Base-by-base conservation (phyloP, 1,140 invertebrate genomes). In the Micrasema minimum region DNA sequence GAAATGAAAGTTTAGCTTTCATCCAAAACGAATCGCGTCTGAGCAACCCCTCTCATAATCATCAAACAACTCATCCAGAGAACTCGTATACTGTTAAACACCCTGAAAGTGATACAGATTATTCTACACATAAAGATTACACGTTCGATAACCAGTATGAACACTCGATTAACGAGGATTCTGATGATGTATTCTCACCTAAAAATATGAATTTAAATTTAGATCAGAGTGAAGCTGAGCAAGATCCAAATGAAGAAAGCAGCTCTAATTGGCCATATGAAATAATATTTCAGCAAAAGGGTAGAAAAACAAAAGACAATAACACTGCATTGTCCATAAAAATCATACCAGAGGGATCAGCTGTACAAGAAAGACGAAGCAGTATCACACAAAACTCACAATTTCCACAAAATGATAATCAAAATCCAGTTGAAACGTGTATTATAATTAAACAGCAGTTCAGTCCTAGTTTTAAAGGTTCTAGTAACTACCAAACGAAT, bases 401-500 rank as follows among this genome's bases (percentile, higher is more conserved):
- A 11, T 22, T 23, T n/a, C 2, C 2, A 4, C 20, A 62, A 11
- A 18, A 22, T 14, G 64, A 51, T 2, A 65, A 48, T 51, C 46
- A 51, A n/a, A 66, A 37, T 51, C 48, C 64, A 2, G 37, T 66
- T 53, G 73, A 75, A 51, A 72, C 73, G 2, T 69, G 66, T 31
- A 75, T 75, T 48, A 75, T 75, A 46, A 75, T 75, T 16, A 75
- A 69, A 22, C 70, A 69, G 6, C 73, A 69, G 31, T 38, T 72
- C 10, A 65, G 62, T 53, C 46, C 64, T 38, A 66, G 50, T 48
- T 64, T 31, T 18, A 64, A 16, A 4, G 26, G n/a, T 14, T 26
- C 20, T 10, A 48, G 41, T 16, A 46, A 16, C 23, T 64, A 48
- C 23, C 61, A 66, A 51, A 22, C 50, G 2, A 41, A 46, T 10